Conservation (phyloP, 2,888 invertebrate species). For the Patella caerulea region DNA sequence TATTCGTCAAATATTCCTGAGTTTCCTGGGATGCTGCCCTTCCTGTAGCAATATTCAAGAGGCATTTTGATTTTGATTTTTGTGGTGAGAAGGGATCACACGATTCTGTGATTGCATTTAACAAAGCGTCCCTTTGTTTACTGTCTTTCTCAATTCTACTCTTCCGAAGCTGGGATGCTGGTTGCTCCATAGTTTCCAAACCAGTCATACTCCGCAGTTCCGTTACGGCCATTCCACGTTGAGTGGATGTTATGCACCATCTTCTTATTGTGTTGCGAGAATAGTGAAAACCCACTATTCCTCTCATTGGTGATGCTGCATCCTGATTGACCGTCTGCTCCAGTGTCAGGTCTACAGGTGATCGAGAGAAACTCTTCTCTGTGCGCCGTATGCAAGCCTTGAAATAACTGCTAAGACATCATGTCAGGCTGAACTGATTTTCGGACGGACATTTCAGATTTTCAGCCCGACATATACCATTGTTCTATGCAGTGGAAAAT, state of each 20-base stretch:
- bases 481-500: too few relatives aligned
- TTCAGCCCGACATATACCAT: too few relatives aligned
- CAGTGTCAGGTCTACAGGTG: constrained; percentile 31
- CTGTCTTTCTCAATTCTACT: constrained; percentile 16
- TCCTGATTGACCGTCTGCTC: constrained; percentile 29
- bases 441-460: too few relatives aligned
- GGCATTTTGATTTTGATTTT: neutral
- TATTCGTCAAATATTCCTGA: neutral
- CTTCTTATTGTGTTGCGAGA: constrained; percentile 25
- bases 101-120: neutral
- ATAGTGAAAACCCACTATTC: constrained; percentile 24
- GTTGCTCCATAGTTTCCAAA: constrained; percentile 12
- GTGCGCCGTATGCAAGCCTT: neutral
- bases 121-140: neutral
- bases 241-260: constrained; percentile 29
- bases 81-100: neutral
- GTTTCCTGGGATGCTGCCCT: neutral
- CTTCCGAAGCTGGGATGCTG: constrained; percentile 12
- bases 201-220: constrained; percentile 19
- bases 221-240: constrained; percentile 27
- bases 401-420: too few relatives aligned
- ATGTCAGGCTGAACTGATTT: too few relatives aligned
- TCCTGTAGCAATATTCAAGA: neutral
- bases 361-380: constrained; percentile 19
- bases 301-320: constrained; percentile 27